Evolutionary conservation across 1,140 invertebrate species (phyloP).

Genomic region (Laodelphax striatellus): DNA sequence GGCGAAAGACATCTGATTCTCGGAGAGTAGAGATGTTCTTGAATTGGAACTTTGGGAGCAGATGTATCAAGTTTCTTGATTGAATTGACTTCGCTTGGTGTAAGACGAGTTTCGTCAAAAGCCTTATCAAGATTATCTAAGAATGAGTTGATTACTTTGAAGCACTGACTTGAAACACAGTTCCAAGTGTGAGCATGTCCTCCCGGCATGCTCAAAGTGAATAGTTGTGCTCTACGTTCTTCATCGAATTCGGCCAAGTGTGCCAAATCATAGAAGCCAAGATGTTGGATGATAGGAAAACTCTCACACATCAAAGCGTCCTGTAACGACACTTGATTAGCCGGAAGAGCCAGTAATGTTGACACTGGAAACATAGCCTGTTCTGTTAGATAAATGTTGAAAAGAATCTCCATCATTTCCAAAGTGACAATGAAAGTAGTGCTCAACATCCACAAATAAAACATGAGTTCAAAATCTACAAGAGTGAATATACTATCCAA

Average conservation of each 20-base stretch:
- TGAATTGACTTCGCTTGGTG: too few species aligned
- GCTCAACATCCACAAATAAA: conserved; percentile 53
- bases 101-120: too few species aligned
- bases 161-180: conserved; percentile 44
- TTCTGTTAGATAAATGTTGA: conserved; percentile 40
- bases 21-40: background rate
- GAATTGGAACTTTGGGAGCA: background rate
- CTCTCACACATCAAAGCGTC: conserved; percentile 42
- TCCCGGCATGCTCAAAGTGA: conserved; percentile 59
- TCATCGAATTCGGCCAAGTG: conserved; percentile 44
- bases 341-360: background rate
- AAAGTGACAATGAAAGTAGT: conserved; percentile 52
- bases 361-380: conserved; percentile 12
- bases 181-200: conserved; percentile 73
- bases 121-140: conserved; percentile 36
- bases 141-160: conserved; percentile 46
- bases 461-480: conserved; percentile 39
- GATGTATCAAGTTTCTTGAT: too few species aligned
- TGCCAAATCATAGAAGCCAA: conserved; percentile 55
- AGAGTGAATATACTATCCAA: conserved; percentile 39
- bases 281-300: conserved; percentile 51
- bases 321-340: conserved; percentile 31
- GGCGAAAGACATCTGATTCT: background rate
- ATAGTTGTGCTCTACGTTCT: conserved; percentile 44
- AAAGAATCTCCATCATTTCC: conserved; percentile 52